Evolutionary conservation across 2,888 invertebrate genomes (phyloP).

Genomic region (Morinoia aosen): DNA sequence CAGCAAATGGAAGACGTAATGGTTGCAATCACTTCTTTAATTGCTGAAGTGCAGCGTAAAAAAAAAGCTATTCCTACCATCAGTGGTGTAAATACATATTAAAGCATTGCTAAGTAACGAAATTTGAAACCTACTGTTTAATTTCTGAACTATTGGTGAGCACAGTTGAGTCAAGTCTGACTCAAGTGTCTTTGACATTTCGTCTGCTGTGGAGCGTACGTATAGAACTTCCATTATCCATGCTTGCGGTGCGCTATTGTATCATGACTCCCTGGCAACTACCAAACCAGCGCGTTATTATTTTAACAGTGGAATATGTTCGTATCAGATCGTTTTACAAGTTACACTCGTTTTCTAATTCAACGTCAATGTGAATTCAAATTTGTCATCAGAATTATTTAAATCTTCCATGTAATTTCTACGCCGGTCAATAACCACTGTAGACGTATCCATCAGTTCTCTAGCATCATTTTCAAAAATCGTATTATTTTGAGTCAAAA

Average conservation of each 20-base stretch:
- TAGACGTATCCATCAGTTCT: not conserved
- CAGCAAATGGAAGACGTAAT: not conserved
- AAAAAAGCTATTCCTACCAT: not conserved
- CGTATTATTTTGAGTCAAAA: not conserved
- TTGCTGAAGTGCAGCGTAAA: not conserved
- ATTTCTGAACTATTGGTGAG: not conserved
- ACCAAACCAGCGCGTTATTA: not conserved
- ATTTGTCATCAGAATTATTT: not conserved
- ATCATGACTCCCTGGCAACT: not conserved
- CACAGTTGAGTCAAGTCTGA: no score
- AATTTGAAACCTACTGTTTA: not conserved
- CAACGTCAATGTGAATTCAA: not conserved
- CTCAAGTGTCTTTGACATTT: not conserved
- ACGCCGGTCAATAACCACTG: not conserved
- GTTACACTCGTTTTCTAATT: not conserved
- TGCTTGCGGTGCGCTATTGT: not conserved
- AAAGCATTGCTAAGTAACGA: not conserved
- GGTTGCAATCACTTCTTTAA: not conserved
- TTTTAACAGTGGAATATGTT: not conserved
- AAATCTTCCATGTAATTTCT: not conserved
- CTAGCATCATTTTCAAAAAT: not conserved
- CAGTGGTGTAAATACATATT: not conserved
- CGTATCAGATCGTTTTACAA: not conserved
- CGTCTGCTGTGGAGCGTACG: not conserved
- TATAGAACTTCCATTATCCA: not conserved